phyloP scores from a whole-genome alignment of 2,113 vertebrate species.

The Planiliza haematocheilus region DNA sequence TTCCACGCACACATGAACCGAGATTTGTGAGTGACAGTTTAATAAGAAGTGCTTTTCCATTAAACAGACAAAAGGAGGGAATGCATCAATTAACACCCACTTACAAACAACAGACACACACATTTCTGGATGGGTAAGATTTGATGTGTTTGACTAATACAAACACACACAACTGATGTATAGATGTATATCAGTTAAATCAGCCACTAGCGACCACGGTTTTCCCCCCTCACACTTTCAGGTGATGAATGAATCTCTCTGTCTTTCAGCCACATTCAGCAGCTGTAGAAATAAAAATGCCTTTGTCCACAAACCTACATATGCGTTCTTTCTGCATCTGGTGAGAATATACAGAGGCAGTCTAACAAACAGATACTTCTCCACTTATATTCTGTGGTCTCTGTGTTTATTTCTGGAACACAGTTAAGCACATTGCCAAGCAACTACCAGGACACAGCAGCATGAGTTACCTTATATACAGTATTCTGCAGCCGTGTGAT shows the following conservation, averaged over 20 bases:
- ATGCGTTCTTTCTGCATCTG: neutral
- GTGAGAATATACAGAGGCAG: neutral
- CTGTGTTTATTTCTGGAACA: slow-evolving; percentile 57
- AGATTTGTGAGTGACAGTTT: slow-evolving; percentile 74
- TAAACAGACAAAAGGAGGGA: slow-evolving; percentile 74
- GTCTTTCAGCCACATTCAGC: slow-evolving; percentile 24
- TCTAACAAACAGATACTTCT: slow-evolving; percentile 13
- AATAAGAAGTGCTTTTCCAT: slow-evolving; percentile 78
- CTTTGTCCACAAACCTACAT: neutral
- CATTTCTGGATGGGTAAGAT: slow-evolving; percentile 37
- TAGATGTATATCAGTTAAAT: slow-evolving; percentile 31
- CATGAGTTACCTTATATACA: slow-evolving; percentile 2
- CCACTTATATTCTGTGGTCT: neutral
- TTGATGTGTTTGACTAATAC: slow-evolving; percentile 25
- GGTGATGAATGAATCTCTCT: neutral
- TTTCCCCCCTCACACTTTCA: slow-evolving; percentile 27
- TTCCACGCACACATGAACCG: slow-evolving; percentile 27
- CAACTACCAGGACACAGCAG: slow-evolving; percentile 41
- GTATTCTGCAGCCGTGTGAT: slow-evolving; percentile 15
- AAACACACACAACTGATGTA: slow-evolving; percentile 21
- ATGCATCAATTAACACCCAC: slow-evolving; percentile 75
- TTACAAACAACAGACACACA: slow-evolving; percentile 60
- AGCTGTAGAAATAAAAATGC: neutral
- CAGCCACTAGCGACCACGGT: slow-evolving; percentile 33
- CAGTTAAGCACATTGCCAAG: slow-evolving; percentile 51